phyloP scores from a whole-genome alignment of 2,888 invertebrate species.

The Leptinotarsa juncta region DNA sequence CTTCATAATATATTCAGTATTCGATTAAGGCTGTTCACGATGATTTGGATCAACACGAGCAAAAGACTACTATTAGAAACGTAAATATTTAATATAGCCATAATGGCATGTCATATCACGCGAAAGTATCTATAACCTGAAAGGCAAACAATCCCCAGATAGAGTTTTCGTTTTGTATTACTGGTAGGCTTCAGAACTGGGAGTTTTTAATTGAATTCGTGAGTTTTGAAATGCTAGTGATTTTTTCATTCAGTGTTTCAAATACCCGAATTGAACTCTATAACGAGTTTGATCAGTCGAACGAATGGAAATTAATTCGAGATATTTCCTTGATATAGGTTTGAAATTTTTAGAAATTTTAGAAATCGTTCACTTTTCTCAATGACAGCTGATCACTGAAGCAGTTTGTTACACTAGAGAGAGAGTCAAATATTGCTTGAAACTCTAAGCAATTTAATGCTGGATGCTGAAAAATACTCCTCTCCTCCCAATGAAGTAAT shows the following conservation, averaged over 20 bases:
- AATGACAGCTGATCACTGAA: too few relatives aligned
- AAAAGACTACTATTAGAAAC: slow-evolving; percentile 62
- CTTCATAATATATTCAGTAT: slow-evolving; percentile 59
- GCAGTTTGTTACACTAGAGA: too few relatives aligned
- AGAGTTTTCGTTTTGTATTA: slow-evolving; percentile 44
- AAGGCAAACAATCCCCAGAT: slow-evolving; percentile 41
- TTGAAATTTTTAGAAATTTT: not conserved
- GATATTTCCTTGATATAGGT: not conserved
- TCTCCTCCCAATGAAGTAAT: too few relatives aligned
- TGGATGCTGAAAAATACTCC: too few relatives aligned
- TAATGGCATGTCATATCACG: slow-evolving; percentile 63
- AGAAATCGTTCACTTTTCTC: not conserved
- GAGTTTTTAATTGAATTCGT: slow-evolving; percentile 8
- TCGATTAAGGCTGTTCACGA: slow-evolving; percentile 61
- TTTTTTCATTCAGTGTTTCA: not conserved
- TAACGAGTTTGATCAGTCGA: not conserved
- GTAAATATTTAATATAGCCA: slow-evolving; percentile 62
- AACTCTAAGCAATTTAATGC: too few relatives aligned
- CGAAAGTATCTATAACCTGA: slow-evolving; percentile 57
- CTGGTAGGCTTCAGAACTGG: slow-evolving; percentile 34
- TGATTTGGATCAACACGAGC: slow-evolving; percentile 62
- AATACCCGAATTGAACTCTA: not conserved
- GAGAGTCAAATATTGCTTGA: too few relatives aligned
- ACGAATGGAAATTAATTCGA: not conserved
- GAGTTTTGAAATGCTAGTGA: not conserved